These are phyloP conservation scores for Desmophyllum pertusum DNA, from an alignment of 92 coral and sea anemone genomes.

Conservation along the genomic window DNA sequence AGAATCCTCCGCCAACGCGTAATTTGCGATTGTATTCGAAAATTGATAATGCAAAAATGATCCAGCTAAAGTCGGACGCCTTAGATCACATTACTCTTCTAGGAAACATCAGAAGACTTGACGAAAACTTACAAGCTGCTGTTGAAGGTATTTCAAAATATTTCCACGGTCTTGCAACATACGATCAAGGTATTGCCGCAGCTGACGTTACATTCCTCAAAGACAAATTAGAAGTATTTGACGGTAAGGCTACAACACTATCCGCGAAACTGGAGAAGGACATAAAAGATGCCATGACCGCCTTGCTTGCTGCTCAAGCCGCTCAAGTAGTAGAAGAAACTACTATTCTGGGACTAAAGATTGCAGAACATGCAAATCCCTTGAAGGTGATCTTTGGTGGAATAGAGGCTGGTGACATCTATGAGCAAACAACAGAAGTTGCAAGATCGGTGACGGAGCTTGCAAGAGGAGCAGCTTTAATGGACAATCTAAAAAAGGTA, in stretches of 20 bases:
- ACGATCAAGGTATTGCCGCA: slow-evolving; percentile 58
- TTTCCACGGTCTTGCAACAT: slow-evolving; percentile 40
- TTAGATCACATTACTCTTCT: slow-evolving; percentile 26
- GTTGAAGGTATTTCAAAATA: slow-evolving; percentile 33
- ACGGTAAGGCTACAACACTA: slow-evolving; percentile 20
- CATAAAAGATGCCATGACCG: slow-evolving; percentile 24
- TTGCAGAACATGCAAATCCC: slow-evolving; percentile 56
- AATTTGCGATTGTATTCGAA: slow-evolving; percentile 24
- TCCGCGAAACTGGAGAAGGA: slow-evolving; percentile 28
- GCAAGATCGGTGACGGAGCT: slow-evolving; percentile 25
- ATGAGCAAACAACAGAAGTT: slow-evolving; percentile 34
- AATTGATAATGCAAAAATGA: slow-evolving; percentile 48
- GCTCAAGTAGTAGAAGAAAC: slow-evolving; percentile 34
- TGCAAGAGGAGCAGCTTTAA: slow-evolving; percentile 3
- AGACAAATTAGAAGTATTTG: slow-evolving; percentile 40
- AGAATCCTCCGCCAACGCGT: slow-evolving; percentile 22
- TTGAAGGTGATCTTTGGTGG: slow-evolving; percentile 46
- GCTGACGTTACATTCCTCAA: slow-evolving; percentile 40
- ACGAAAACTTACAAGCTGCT: slow-evolving; percentile 40
- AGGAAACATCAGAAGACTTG: slow-evolving; percentile 44
- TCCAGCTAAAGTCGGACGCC: slow-evolving; percentile 27
- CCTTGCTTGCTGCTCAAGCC: slow-evolving; percentile 26
- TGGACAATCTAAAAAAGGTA: neutral
- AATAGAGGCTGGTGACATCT: slow-evolving; percentile 35
- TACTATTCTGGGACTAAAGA: neutral